A percentile compares a stretch with the other conserved stretches of the same genome.
Evolutionary conservation across 1,140 invertebrate species (phyloP).

Genomic region (Ruditapes philippinarum): DNA sequence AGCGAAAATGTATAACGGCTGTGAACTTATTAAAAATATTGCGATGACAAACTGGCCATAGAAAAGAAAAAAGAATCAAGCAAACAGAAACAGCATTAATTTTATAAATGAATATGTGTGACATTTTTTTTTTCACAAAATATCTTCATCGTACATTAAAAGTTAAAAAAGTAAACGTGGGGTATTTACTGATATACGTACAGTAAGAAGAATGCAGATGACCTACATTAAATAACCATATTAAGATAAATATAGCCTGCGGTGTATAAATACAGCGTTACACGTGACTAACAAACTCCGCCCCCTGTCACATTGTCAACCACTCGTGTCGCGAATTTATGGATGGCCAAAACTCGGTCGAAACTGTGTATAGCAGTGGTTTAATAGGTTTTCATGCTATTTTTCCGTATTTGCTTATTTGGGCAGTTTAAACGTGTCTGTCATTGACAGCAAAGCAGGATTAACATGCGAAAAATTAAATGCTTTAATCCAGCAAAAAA

Average conservation of each 20-base stretch:
- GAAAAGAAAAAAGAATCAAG: too few species aligned
- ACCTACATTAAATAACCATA: slow-evolving; percentile 12
- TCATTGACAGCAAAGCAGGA: slow-evolving; percentile 4
- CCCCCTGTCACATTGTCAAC: slow-evolving; percentile 58
- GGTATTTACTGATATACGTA: too few species aligned
- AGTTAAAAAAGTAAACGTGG: too few species aligned
- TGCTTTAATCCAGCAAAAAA: slow-evolving; percentile 11
- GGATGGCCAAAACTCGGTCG: slow-evolving; percentile 53
- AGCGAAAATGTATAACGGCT: too few species aligned
- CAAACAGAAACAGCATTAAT: too few species aligned
- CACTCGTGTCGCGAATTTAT: slow-evolving; percentile 52
- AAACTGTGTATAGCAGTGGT: slow-evolving; percentile 21
- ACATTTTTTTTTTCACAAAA: too few species aligned
- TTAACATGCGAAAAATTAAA: slow-evolving; percentile 1
- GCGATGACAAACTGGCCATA: too few species aligned
- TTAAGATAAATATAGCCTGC: slow-evolving; percentile 20
- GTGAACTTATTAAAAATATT: too few species aligned
- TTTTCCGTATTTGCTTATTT: slow-evolving; percentile 3
- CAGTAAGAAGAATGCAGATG: slow-evolving; percentile 19
- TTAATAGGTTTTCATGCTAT: slow-evolving; percentile 20
- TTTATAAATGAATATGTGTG: too few species aligned
- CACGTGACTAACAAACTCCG: slow-evolving; percentile 36
- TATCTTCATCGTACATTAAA: too few species aligned
- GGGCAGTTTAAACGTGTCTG: not conserved
- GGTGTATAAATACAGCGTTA: slow-evolving; percentile 28